Evolutionary conservation across 2,797 vertebrate genomes (phyloP), one percentile per base, ranked within the genome.

Genomic region (Melanitta fusca): DNA sequence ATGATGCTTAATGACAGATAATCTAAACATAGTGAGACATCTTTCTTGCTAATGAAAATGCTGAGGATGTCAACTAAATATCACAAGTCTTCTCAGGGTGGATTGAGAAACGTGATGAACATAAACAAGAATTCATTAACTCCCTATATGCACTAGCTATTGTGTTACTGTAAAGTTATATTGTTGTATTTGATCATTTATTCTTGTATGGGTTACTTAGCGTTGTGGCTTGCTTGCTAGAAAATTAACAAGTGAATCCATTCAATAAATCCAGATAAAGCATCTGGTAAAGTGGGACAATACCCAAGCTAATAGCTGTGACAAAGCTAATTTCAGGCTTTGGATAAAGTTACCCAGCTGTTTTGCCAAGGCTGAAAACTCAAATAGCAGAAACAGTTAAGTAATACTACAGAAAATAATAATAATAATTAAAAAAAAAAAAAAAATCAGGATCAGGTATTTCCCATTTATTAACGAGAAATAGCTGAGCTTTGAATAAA

Each of bases 281-380:
- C 53, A 68, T 78, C n/a, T 71, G 53, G 32, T 60, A 41, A 58
- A 84, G 24, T 47, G 20, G 32, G 49, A 72, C 7, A 69, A 57
- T 11, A 60, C 2, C 36, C 66, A 73, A 88, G 30, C 11, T 84
- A 80, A 75, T 53, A 74, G 43, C 19, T 79, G 47, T 74, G 62
- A 78, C n/a, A 68, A 64, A 88, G 22, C 6, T 84, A 61, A 78
- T 86, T 95, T 88, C 47, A 81, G 54, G 8, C 30, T 86, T 78
- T 51, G 39, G 57, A 73, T 77, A 56, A 90, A 71, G 18, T 38
- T 79, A 71, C 6, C 27, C 21, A 54, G 20, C 4, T 60, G 4
- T 51, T 93, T 81, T 68, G 64, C 20, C 53, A 88, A 71, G 15
- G 13, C 7, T 88, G 51, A 75, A 91, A 61, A 10, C 25, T 73